Percentiles rank a stretch among this genome's conserved stretches.
phyloP scores from a whole-genome alignment of 2,113 vertebrate species.

The Craseonycteris thonglongyai region DNA sequence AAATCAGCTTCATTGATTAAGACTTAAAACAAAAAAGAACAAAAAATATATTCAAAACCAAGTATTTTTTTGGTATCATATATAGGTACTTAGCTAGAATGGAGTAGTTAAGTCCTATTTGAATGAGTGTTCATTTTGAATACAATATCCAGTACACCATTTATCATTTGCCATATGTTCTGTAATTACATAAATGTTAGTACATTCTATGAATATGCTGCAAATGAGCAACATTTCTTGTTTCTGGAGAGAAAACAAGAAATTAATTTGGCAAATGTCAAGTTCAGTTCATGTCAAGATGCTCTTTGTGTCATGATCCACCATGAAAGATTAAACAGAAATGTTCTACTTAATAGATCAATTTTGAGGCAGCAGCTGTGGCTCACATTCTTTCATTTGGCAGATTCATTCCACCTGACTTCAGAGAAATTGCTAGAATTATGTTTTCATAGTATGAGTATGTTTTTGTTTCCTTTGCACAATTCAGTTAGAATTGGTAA shows the following conservation, averaged over 20 bases:
- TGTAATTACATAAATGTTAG: conserved; percentile 53
- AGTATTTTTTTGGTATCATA: background rate
- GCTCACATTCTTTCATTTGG: conserved; percentile 51
- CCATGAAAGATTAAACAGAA: conserved; percentile 63
- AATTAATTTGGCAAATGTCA: conserved; percentile 71
- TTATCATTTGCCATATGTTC: conserved; percentile 43
- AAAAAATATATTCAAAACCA: background rate
- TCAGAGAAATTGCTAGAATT: conserved; percentile 41
- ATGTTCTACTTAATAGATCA: conserved; percentile 54
- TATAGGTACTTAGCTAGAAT: background rate
- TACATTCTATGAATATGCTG: conserved; percentile 50
- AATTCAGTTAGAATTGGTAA: background rate
- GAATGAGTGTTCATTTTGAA: conserved; percentile 35
- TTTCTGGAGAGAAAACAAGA: conserved; percentile 66
- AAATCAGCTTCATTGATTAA: background rate
- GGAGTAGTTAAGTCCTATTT: background rate
- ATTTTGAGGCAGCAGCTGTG: conserved; percentile 34
- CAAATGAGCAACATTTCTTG: conserved; percentile 68
- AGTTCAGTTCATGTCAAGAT: conserved; percentile 59
- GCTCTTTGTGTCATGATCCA: conserved; percentile 60
- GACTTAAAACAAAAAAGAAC: background rate
- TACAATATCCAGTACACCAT: conserved; percentile 6
- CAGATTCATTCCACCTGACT: conserved; percentile 52
- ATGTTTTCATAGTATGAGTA: background rate
- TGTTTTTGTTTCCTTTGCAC: conserved; percentile 3